Base-by-base conservation (phyloP, 2,888 invertebrate species). In the Euphydryas editha region DNA sequence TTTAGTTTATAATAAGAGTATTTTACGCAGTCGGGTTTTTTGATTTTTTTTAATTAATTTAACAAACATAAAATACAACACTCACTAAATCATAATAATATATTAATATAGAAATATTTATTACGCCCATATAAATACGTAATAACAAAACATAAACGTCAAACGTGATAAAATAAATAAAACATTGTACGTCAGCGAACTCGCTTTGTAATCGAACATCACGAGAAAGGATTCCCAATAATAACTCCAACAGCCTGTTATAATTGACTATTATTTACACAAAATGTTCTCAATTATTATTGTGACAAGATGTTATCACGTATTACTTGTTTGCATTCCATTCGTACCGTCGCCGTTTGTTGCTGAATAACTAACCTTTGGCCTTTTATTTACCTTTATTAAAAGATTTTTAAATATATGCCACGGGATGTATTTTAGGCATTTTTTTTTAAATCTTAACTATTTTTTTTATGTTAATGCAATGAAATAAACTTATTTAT, bases 171-270 rank as follows among this genome's bases (percentile, higher is more conserved):
- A 51, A 15, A n/a, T 24, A 24, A 24, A 51, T 24, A 15, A 51
- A 1, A 24, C 15, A 24, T 21, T n/a, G 15, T 24, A 51, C 6
- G 24, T 21, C 49, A 51, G 24, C 15, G 15, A 24, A 51, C 49
- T 51, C 21, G n/a, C 13, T 51, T 47, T n/a, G 49, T 51, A 51
- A 21, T 51, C 49, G 49, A 24, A 24, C 49, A 24, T 51, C 21
- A 51, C 21, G 20, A 18, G 18, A 18, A 51, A 21, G 20, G 24
- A 13, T 51, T 51, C 21, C 15, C 24, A 15, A 21, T 24, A 24
- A 51, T 51, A 51, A 51, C 24, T 51, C 7, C 21, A 49, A 49
- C n/a, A 49, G 15, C 49, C 49, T 49, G 2, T 15, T 51, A 51
- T 51, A 24, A 24, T 51, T 51, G 49, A 51, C 18, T 46, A 46